Base-by-base conservation (phyloP, 2,888 invertebrate species). In the Hartigia nigra region DNA sequence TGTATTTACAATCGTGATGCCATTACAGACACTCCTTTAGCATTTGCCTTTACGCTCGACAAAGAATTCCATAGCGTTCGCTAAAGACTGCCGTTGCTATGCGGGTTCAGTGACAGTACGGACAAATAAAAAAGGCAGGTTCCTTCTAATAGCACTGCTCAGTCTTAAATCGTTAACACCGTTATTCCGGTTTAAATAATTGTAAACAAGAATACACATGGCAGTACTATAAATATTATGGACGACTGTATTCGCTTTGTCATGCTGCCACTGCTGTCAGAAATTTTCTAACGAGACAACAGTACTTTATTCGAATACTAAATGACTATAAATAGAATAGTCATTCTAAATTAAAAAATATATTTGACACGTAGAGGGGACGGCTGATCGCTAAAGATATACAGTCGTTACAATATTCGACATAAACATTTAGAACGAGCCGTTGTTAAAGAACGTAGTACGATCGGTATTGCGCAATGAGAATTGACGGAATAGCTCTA, bases 401-500 rank as follows among this genome's bases (percentile, higher is more conserved):
- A 3, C 23, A 31, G 31, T 31, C 31, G 23, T 34, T 34, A 34
- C 12, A 9, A 34, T 34, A 72, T 72, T 31, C 31, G 14, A 72
- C n/a, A 14, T 23, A 32, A 3, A 1, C 23, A 72, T 34, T 72
- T 12, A 12, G 12, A 72, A 31, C 12, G 31, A 31, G 4, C 5
- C 72, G 72, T 9, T 11, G 9, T 72, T 3, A 32, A 31, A 23
- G 34, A 72, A 72, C 14, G 9, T 32, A 32, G 72, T 2, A 72
- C n/a, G 31, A 23, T 12, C 12, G 31, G 12, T 31, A 12, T 87
- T 85, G 82, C 81, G 82, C 83, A 87, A 86, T 84, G 77, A 81
- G 80, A 86, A 87, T 85, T 83, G 81, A 77, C 83, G 82, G 80
- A 83, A 86, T 84, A 82, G 77, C 81, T 81, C 86, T 87, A 87